Evolutionary conservation across 1,140 invertebrate species (phyloP).

Genomic region (Rhynchophorus ferrugineus): DNA sequence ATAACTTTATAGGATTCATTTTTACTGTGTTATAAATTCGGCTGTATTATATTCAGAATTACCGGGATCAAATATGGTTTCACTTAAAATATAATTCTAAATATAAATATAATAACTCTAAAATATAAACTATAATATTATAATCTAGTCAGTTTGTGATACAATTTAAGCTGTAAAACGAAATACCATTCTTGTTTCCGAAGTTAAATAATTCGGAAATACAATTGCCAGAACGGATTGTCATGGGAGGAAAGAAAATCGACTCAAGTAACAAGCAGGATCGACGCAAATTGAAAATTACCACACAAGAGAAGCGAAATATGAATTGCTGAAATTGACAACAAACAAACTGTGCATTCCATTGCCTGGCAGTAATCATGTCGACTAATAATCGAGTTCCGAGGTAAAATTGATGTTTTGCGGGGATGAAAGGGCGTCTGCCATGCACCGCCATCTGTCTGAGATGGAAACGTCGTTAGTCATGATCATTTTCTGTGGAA

Average conservation of each 20-base stretch:
- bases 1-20: too few species aligned
- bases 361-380: neutral
- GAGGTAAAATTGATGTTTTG: neutral
- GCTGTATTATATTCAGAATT: too few species aligned
- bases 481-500: too few species aligned
- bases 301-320: neutral
- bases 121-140: neutral
- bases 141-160: neutral
- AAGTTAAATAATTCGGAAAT: neutral
- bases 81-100: too few species aligned
- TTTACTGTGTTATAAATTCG: too few species aligned
- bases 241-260: too few species aligned
- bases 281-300: neutral
- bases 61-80: too few species aligned
- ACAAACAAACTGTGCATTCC: neutral
- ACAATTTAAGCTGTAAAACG: neutral
- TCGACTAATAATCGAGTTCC: neutral
- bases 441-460: too few species aligned
- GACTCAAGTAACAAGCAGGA: too few species aligned
- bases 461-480: too few species aligned
- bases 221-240: neutral
- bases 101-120: neutral
- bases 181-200: neutral
- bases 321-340: neutral
- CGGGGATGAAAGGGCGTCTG: too few species aligned